These are phyloP conservation scores for Machimus atricapillus DNA, from an alignment of 2,888 invertebrate species.

Conservation along the genomic window DNA sequence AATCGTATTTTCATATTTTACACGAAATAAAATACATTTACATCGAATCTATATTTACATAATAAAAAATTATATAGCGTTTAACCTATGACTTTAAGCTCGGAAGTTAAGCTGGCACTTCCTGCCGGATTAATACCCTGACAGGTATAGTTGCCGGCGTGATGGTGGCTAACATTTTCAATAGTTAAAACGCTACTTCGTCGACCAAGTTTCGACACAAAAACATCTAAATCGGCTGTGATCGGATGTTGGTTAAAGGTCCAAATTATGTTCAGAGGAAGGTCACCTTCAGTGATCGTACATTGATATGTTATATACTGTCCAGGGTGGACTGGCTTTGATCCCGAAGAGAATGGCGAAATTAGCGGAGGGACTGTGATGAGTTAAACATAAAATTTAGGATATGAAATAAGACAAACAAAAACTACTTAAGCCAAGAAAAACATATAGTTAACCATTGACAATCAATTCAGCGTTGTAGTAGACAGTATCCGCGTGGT, in stretches of 20 bases:
- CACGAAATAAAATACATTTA: conserved; percentile 28
- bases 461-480: conserved; percentile 65
- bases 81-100: conserved; percentile 76
- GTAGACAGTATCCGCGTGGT: conserved; percentile 65
- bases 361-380: conserved; percentile 62
- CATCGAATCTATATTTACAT: conserved; percentile 40
- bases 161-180: conserved; percentile 72
- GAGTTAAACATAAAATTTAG: not conserved
- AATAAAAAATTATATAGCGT: conserved; percentile 40
- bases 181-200: conserved; percentile 75
- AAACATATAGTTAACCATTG: conserved; percentile 61
- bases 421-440: conserved; percentile 39
- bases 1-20: not conserved
- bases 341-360: conserved; percentile 66
- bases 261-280: conserved; percentile 72
- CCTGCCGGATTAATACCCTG: conserved; percentile 77
- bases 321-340: conserved; percentile 69
- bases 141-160: conserved; percentile 80
- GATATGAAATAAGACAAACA: not conserved
- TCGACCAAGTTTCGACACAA: conserved; percentile 68
- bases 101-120: conserved; percentile 71
- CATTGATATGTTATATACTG: conserved; percentile 70
- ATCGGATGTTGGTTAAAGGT: conserved; percentile 63
- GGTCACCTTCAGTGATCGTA: conserved; percentile 70
- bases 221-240: conserved; percentile 61